Base-by-base conservation (phyloP, 2,113 vertebrate species). In the Phyllopteryx taeniolatus region DNA sequence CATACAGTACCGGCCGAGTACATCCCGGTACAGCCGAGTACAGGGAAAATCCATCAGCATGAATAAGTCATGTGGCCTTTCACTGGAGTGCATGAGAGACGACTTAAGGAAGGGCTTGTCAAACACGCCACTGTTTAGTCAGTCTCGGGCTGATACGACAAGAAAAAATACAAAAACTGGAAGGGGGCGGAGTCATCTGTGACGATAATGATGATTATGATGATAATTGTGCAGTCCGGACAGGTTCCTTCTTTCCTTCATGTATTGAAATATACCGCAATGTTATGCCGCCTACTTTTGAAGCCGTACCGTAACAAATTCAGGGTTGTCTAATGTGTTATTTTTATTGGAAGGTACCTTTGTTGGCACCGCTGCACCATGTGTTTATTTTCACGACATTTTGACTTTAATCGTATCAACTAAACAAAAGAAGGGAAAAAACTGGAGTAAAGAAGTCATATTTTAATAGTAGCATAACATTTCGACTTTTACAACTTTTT, bases 31-130 rank as follows among this genome's bases (percentile, higher is more conserved):
- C 17, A 70, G 64, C 44, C 68, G 67, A 79, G 69, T 83, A 92
- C 90, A 93, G 85, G 82, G 86, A 89, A 92, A 93, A 89, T 86
- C 90, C 91, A 92, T 93, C 92, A 93, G 87, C 84, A 92, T 92
- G 76, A 93, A 93, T 93, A 91, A 93, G 87, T 92, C 82, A 93
- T 88, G 71, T n/a, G 35, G 74, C 75, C 76, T 83, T 88, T 88
- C 75, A 69, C 81, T 74, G 64, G 82, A 90, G 78, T 88, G 31
- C 31, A 8, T 2, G 83, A 86, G 79, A 76, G 73, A 80, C 75
- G 70, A 79, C 71, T 82, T 76, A 71, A 82, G 75, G 82, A 68
- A 83, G 78, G 78, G 79, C 80, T 86, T 85, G 89, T 81, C 87
- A 81, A 89, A 88, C 87, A 87, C 69, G 78, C 70, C 64, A 81